Percentiles rank a stretch among this genome's conserved stretches.
These are phyloP conservation scores for Galendromus occidentalis DNA, from an alignment of 1,140 invertebrate genomes.

Conservation along the genomic window DNA sequence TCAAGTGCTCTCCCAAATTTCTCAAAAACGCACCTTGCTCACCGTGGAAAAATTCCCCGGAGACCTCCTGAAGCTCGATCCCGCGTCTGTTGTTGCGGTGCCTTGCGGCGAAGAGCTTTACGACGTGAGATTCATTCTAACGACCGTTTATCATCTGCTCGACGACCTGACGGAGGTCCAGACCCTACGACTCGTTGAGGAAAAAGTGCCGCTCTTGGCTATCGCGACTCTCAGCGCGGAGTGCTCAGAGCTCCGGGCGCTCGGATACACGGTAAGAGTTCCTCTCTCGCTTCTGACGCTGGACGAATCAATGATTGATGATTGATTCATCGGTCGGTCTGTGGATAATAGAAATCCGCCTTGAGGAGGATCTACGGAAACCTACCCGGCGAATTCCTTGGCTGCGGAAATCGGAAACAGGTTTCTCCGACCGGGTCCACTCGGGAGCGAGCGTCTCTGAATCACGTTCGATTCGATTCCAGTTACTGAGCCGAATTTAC, in stretches of 20 bases:
- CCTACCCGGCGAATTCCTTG: too few relatives aligned
- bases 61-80: not conserved
- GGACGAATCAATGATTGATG: not conserved
- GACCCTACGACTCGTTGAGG: not conserved
- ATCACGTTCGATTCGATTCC: not conserved
- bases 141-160: not conserved
- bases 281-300: not conserved
- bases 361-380: too few relatives aligned
- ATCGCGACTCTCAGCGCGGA: not conserved
- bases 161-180: constrained; percentile 1
- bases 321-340: too few relatives aligned
- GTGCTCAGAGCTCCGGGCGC: not conserved
- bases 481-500: constrained; percentile 1
- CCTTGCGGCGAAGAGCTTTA: not conserved
- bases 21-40: not conserved
- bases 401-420: too few relatives aligned
- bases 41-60: not conserved
- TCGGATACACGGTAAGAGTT: constrained; percentile 2
- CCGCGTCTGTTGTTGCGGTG: not conserved
- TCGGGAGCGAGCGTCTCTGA: too few relatives aligned
- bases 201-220: not conserved
- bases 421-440: too few relatives aligned
- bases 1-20: not conserved
- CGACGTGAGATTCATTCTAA: not conserved
- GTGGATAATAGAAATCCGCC: too few relatives aligned